Evolutionary conservation across 2,888 invertebrate genomes (phyloP).

Genomic region (Metopia argyrocephala): DNA sequence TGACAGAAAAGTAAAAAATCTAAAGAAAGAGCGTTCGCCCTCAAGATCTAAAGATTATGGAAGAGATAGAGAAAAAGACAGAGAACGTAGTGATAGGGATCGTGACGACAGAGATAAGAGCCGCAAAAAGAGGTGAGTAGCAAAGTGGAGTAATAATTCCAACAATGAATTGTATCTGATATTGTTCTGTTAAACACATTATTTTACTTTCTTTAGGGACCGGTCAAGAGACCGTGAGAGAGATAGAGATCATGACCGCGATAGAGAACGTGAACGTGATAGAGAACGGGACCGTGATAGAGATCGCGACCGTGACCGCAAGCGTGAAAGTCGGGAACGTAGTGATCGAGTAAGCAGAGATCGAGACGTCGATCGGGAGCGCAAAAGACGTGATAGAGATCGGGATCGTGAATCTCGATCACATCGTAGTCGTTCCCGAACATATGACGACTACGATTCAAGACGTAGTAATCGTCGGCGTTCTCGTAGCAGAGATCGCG

Average conservation of each 20-base stretch:
- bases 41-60: conserved; percentile 66
- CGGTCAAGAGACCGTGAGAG: conserved; percentile 60
- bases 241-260: conserved; percentile 15
- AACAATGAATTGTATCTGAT: too few species aligned
- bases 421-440: conserved; percentile 79
- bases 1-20: conserved; percentile 58
- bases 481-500: conserved; percentile 79
- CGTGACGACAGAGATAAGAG: conserved; percentile 68
- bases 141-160: too few species aligned
- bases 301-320: conserved; percentile 74
- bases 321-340: conserved; percentile 54
- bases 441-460: conserved; percentile 75
- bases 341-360: conserved; percentile 75
- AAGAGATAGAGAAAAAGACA: conserved; percentile 41
- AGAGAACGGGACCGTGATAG: conserved; percentile 67
- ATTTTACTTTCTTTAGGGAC: conserved; percentile 51
- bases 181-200: background rate
- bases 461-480: conserved; percentile 71
- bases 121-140: conserved; percentile 68
- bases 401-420: conserved; percentile 77
- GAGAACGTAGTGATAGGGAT: conserved; percentile 43
- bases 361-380: conserved; percentile 74
- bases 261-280: conserved; percentile 39
- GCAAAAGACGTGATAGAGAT: conserved; percentile 78
- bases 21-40: conserved; percentile 68